These are phyloP conservation scores for Eupithecia insigniata DNA, from an alignment of 2,888 invertebrate genomes.

Conservation along the genomic window DNA sequence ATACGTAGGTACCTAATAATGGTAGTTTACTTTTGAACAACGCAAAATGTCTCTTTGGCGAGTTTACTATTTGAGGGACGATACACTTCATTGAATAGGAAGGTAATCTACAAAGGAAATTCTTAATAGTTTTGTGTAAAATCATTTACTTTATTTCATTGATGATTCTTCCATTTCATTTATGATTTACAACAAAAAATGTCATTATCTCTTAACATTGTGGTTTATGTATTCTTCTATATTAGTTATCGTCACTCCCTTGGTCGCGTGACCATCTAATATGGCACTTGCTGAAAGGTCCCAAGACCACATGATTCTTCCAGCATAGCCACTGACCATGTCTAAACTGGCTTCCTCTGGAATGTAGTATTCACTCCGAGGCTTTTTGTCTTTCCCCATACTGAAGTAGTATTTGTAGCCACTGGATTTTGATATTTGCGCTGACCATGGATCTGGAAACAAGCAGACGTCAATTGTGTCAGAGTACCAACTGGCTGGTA, in stretches of 20 bases:
- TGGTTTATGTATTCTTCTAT: slow-evolving; percentile 64
- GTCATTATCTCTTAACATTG: slow-evolving; percentile 43
- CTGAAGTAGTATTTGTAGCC: slow-evolving; percentile 71
- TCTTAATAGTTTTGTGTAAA: slow-evolving; percentile 15
- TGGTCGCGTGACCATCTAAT: slow-evolving; percentile 59
- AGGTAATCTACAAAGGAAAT: neutral
- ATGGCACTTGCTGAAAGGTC: slow-evolving; percentile 65
- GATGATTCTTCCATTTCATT: neutral
- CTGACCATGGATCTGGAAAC: slow-evolving; percentile 75
- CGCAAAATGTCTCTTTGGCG: too few species aligned
- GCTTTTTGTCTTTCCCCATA: slow-evolving; percentile 60
- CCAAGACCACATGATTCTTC: slow-evolving; percentile 74
- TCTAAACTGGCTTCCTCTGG: slow-evolving; percentile 66
- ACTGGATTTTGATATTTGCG: slow-evolving; percentile 71
- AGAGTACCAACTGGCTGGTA: neutral
- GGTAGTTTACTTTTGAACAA: too few species aligned
- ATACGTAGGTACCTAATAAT: too few species aligned
- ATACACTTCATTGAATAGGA: too few species aligned
- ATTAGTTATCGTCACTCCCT: slow-evolving; percentile 59
- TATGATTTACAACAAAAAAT: neutral
- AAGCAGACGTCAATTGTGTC: neutral
- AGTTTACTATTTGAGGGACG: too few species aligned
- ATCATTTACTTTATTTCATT: slow-evolving; percentile 15
- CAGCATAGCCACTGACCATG: slow-evolving; percentile 60
- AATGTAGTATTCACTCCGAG: slow-evolving; percentile 66